Evolutionary conservation across 2,888 invertebrate genomes (phyloP), one percentile per base, ranked within the genome.

Genomic region (Dastarcus helophoroides): DNA sequence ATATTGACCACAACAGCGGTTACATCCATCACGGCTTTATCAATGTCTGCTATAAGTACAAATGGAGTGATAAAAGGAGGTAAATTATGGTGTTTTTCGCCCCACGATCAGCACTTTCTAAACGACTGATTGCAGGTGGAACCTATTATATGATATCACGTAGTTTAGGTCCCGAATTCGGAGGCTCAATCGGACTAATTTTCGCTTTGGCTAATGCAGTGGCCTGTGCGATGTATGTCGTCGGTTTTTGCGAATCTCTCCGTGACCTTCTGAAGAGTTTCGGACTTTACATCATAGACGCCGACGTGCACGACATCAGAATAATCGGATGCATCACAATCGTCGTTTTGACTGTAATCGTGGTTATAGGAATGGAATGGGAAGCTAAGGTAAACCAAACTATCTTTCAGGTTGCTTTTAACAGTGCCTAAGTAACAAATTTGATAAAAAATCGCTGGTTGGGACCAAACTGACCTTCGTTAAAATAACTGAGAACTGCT

Each of bases 111-210:
- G 7, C 7, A 19, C 8, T 19, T 19, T 19, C 8, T 19, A 19
- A 7, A 19, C 19, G 8, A 7, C 19, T 19, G 41, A 36, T 56
- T 58, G 14, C 53, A 88, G 95, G 95, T 47, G 97, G 97, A 28
- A 94, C 95, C 0, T 97, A 97, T 61, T 98, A 91, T 63, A 89
- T 97, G 90, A 95, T 97, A 68, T 93, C 91, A 3, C 73, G 95
- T 37, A 91, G 91, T 9, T 64, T 97, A 44, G 97, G 97, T 0
- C 95, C 97, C 0, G 95, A 97, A 65, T 97, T 94, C 54, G 97
- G 95, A 2, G 86, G 85, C 2, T 83, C 94, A 2, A 95, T 97
- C 44, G 97, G 97, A 1, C 64, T 95, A 14, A 91, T 97, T 48
- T 95, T 97, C 65, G 85, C 94, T 0, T 65, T 95, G 57, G 95